Evolutionary conservation across 2,113 vertebrate species (phyloP), one percentile per base, ranked within the genome.

Genomic region (Fregetta grallaria): DNA sequence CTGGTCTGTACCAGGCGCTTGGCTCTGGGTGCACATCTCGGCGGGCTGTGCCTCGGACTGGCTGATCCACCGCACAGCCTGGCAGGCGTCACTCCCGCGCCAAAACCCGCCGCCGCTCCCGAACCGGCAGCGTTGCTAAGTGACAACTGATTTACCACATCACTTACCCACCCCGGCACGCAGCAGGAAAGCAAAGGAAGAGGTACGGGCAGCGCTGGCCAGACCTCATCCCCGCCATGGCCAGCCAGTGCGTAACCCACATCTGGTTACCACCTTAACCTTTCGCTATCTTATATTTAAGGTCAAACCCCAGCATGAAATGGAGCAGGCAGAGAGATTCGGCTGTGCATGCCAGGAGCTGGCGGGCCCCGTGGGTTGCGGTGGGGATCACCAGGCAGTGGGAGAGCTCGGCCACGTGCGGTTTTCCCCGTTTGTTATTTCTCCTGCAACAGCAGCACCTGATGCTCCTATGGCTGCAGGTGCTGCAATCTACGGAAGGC

Each of bases 61-160:
- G 13, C 44, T 32, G 15, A 44, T 42, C 47, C 50, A 27, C 36
- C 4, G 4, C 26, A 44, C n/a, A 17, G 68, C 36, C 70, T 87
- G 26, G 29, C 65, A 42, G 38, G 61, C 21, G 0, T 44, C 5
- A 0, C 61, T 94, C 44, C 73, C 0, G 6, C 9, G 2, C 78
- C 86, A 82, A 88, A 90, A 53, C 70, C 63, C 3, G 1, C 18
- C 0, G 1, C 55, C 0, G 10, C 50, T 92, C 70, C n/a, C 23
- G 3, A 82, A 66, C 70, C 5, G 0, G 75, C 45, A 56, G 56
- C 7, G 73, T 96, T 96, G 96, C 94, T 96, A 91, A 96, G 95
- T 91, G 93, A 96, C 95, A 94, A 70, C 65, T 81, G 70, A 94
- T 77, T 76, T 85, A 78, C 91, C 67, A 38, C 76, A 59, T 84